Conservation (phyloP, 1,140 invertebrate genomes). For the Hypsibius dujardini region DNA sequence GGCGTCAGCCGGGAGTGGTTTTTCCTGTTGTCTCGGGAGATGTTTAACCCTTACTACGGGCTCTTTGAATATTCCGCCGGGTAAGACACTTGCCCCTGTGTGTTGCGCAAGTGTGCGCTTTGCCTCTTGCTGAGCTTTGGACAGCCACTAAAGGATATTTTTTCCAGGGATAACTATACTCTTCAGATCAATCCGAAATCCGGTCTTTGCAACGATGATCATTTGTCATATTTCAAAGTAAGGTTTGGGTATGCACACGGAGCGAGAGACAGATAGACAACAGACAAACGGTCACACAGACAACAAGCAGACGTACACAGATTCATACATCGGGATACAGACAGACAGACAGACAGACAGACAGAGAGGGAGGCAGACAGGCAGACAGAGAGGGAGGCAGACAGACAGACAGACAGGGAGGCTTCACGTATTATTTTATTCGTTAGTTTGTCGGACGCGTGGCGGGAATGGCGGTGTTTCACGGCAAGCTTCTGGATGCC, state of each 20-base stretch:
- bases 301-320: too few relatives aligned
- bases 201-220: constrained; percentile 87
- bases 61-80: constrained; percentile 97
- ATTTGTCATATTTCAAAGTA: constrained; percentile 93
- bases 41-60: constrained; percentile 99
- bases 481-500: constrained; percentile 86
- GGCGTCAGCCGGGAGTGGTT: constrained; percentile 94
- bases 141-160: constrained; percentile 21
- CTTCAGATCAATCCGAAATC: constrained; percentile 96
- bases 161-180: constrained; percentile 82
- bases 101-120: too few relatives aligned
- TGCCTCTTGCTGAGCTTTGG: too few relatives aligned
- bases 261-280: too few relatives aligned
- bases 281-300: too few relatives aligned
- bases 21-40: constrained; percentile 92
- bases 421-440: too few relatives aligned
- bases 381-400: too few relatives aligned
- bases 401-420: too few relatives aligned
- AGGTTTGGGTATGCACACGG: too few relatives aligned
- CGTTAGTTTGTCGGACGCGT: constrained; percentile 94
- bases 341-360: too few relatives aligned
- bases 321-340: too few relatives aligned
- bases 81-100: constrained; percentile 41
- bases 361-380: too few relatives aligned
- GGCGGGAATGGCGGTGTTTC: constrained; percentile 95